Percentiles rank a stretch among this genome's conserved stretches.
phyloP scores from a whole-genome alignment of 2,888 invertebrate species.

The Neria commutata region DNA sequence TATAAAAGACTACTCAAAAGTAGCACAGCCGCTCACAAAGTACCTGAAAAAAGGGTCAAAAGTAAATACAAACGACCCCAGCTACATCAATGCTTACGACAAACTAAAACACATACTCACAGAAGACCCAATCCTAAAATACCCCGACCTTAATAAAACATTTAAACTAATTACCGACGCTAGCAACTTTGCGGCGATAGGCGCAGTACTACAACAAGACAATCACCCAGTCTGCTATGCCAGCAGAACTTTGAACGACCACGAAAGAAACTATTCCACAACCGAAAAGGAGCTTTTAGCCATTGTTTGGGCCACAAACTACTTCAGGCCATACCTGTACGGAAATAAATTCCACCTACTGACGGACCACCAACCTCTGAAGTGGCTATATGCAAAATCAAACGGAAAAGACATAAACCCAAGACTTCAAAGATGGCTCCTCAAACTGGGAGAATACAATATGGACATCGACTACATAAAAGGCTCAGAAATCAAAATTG shows the following conservation, averaged over 20 bases:
- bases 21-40: conserved; percentile 9
- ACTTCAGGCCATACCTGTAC: neutral
- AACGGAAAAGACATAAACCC: conserved; percentile 6
- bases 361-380: conserved; percentile 11
- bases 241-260: neutral
- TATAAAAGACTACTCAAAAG: conserved; percentile 13
- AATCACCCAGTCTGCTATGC: neutral
- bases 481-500: conserved; percentile 9
- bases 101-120: neutral
- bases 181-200: conserved; percentile 14
- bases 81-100: conserved; percentile 11
- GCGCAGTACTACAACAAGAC: conserved; percentile 16
- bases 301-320: conserved; percentile 12
- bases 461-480: conserved; percentile 6
- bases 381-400: conserved; percentile 9
- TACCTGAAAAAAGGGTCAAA: conserved; percentile 13
- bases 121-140: conserved; percentile 11
- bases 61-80: conserved; percentile 9
- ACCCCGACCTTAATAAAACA: conserved; percentile 18
- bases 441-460: neutral
- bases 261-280: too few species aligned
- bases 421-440: conserved; percentile 9
- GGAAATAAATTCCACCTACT: neutral
- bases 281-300: conserved; percentile 11
- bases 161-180: conserved; percentile 19